Base-by-base conservation (phyloP, 2,888 invertebrate species). In the Polydrusus pterygomalis region DNA sequence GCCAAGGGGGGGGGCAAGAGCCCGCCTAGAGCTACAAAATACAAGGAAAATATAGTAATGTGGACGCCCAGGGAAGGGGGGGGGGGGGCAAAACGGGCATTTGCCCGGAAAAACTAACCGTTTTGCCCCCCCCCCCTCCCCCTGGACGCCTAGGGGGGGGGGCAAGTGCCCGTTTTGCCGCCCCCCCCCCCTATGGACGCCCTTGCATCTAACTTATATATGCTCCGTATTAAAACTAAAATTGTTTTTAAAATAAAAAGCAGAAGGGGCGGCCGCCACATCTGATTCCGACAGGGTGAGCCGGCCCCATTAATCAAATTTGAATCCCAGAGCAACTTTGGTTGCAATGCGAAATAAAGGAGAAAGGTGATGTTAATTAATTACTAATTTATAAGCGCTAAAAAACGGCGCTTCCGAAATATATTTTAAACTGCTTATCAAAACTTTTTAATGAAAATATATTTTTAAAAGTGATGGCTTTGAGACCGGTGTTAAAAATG, bases 271-370 rank as follows among this genome's bases (percentile, higher is more conserved):
- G 60, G 70, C 78, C 78, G 78, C 78, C 81, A 79, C 82, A 81
- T 83, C 83, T 84, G 84, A 83, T 78, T 82, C 81, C 82, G 84
- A 84, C 84, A 80, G 80, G 80, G 80, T 78, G 78, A 77, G 74
- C 79, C 80, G n/a, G n/a, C n/a, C 77, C 81, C 83, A 82, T 84
- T 84, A 83, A 84, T 84, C 84, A 84, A 82, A 80, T 81, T 83
- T 82, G 81, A 82, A 82, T 82, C 82, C 82, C 63, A 43, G 51
- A 51, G 68, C 63, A 62, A 68, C 51, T 68, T 43, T 17, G 38
- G 67, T 54, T 74, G 68, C 74, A 74, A 68, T 68, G 18, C 68
- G 62, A 68, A 74, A 47, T 68, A 67, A 51, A 34, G 43, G 68
- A 68, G 68, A 68, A 74, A 74, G 74, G 74, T 74, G 62, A 74